These are phyloP conservation scores for Toxotes chatareus DNA, from an alignment of 2,113 vertebrate species.

Conservation along the genomic window DNA sequence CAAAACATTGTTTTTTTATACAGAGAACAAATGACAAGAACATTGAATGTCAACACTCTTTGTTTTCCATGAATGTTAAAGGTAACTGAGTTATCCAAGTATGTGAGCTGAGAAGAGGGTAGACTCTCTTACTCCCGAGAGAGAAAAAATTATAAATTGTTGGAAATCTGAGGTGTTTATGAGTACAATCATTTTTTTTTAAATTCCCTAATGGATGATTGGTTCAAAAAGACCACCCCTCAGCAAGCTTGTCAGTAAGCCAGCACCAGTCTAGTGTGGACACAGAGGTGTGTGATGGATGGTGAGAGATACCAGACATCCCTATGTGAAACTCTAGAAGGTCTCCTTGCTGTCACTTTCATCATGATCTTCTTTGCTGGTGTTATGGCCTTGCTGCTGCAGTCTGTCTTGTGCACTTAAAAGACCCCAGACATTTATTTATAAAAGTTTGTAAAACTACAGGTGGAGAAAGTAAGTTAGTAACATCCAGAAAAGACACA, in stretches of 20 bases:
- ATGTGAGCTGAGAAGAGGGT: background rate
- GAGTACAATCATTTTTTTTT: background rate
- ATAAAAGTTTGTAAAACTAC: background rate
- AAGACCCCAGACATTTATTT: background rate
- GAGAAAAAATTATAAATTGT: background rate
- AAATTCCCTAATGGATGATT: background rate
- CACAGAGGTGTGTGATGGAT: conserved; percentile 24
- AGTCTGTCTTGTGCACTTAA: background rate
- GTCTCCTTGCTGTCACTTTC: conserved; percentile 19
- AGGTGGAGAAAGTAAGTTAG: background rate
- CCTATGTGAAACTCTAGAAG: conserved; percentile 36
- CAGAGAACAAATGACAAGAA: background rate
- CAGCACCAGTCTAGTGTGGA: background rate
- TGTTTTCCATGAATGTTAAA: background rate
- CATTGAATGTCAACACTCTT: background rate
- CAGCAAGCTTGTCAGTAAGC: background rate
- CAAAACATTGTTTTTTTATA: background rate
- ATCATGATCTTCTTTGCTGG: background rate
- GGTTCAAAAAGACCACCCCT: background rate
- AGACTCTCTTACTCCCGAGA: background rate
- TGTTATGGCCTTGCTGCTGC: background rate
- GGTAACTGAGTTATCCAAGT: too few species aligned
- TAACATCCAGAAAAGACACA: background rate
- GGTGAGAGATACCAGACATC: conserved; percentile 25
- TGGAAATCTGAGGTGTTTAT: background rate